Conservation (phyloP, 2,888 invertebrate genomes). For the Tillus elongatus region DNA sequence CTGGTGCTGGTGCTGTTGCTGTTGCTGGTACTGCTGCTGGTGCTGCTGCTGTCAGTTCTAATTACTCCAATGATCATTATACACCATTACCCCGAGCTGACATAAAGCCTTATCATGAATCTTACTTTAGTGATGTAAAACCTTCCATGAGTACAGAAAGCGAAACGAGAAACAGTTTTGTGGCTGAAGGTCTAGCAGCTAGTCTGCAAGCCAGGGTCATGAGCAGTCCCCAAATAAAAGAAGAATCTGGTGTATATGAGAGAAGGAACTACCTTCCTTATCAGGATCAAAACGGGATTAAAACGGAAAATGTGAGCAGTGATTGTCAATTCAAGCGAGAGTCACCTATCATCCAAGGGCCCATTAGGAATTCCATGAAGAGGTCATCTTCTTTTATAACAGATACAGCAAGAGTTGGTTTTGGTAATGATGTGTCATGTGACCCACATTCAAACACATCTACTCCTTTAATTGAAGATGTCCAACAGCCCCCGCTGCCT, state of each 20-base stretch:
- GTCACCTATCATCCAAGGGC: constrained; percentile 45
- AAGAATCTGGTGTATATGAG: constrained; percentile 34
- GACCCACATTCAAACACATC: constrained; percentile 63
- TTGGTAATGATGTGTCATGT: constrained; percentile 37
- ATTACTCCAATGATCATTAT: constrained; percentile 38
- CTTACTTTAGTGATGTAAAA: constrained; percentile 57
- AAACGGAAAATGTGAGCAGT: constrained; percentile 26
- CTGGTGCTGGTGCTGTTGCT: constrained; percentile 8
- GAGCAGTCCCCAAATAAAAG: constrained; percentile 36
- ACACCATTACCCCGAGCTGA: constrained; percentile 59
- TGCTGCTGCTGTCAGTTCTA: constrained; percentile 23
- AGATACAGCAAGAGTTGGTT: constrained; percentile 9
- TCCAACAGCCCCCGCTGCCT: constrained; percentile 39
- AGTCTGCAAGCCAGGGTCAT: constrained; percentile 73
- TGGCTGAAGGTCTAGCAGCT: constrained; percentile 65
- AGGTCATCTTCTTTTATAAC: constrained; percentile 22
- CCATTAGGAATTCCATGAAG: constrained; percentile 42
- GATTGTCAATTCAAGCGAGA: constrained; percentile 42
- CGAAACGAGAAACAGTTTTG: constrained; percentile 36
- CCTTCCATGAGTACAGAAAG: constrained; percentile 37
- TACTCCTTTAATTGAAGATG: constrained; percentile 54
- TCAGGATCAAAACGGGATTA: constrained; percentile 27
- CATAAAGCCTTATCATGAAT: constrained; percentile 63
- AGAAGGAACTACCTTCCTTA: constrained; percentile 30
- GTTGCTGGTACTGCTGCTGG: constrained; percentile 8